A percentile compares a stretch with the other conserved stretches of the same genome.
Conservation (phyloP, 2,113 vertebrate genomes). For the Actinemys pallida region DNA sequence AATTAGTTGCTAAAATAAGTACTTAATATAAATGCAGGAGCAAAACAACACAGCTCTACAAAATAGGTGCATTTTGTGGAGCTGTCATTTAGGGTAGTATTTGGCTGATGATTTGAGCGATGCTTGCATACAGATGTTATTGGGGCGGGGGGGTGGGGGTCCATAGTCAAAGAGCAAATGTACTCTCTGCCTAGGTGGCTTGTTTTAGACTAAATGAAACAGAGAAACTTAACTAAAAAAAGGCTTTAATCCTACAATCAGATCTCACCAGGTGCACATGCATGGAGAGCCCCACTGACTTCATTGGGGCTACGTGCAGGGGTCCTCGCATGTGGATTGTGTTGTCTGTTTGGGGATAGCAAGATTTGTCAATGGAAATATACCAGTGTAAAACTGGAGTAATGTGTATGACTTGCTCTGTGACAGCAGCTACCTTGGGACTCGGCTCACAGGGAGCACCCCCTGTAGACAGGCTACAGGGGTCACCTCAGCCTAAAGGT, state of each 20-base stretch:
- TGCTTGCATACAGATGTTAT: not conserved
- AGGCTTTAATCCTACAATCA: not conserved
- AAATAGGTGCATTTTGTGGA: conserved; percentile 33
- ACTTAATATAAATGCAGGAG: conserved; percentile 56
- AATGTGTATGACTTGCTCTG: not conserved
- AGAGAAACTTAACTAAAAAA: not conserved
- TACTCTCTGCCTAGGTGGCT: conserved; percentile 13
- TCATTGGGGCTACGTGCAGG: not conserved
- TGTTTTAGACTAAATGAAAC: not conserved
- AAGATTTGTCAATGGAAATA: not conserved
- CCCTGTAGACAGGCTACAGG: conserved; percentile 7
- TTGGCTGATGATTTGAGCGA: conserved; percentile 46
- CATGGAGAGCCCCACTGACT: rapidly evolving
- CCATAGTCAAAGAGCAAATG: conserved; percentile 29
- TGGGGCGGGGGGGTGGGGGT: not conserved
- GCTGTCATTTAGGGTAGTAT: conserved; percentile 40
- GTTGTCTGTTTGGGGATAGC: not conserved
- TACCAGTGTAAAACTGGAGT: not conserved
- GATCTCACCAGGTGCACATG: not conserved
- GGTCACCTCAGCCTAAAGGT: conserved; percentile 32
- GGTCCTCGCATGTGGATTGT: not conserved
- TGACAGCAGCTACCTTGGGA: conserved; percentile 35
- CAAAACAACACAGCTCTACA: conserved; percentile 15
- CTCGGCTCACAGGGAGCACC: not conserved
- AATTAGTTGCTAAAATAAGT: conserved; percentile 67